These are phyloP conservation scores for Pseudomyrmex gracilis DNA, from an alignment of 1,140 invertebrate species.

Conservation along the genomic window DNA sequence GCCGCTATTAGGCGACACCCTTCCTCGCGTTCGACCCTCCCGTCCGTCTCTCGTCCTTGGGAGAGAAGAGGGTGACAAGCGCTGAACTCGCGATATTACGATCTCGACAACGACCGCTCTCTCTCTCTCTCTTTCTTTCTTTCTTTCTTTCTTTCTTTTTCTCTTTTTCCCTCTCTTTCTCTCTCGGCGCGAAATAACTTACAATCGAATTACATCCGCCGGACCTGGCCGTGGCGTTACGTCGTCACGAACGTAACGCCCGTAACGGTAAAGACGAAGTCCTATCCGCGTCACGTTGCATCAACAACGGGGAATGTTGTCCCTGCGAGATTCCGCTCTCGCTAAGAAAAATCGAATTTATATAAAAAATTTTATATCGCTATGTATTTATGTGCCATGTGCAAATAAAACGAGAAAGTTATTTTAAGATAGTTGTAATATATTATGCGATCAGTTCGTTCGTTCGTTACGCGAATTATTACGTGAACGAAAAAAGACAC, in stretches of 20 bases:
- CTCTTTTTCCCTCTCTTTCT: constrained; percentile 37
- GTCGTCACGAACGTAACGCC: constrained; percentile 38
- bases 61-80: constrained; percentile 43
- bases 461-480: neutral
- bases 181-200: constrained; percentile 63
- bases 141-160: neutral
- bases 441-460: no score
- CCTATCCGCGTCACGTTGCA: constrained; percentile 30
- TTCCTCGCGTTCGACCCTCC: constrained; percentile 52
- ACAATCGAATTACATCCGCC: constrained; percentile 57
- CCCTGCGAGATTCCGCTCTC: constrained; percentile 5
- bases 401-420: no score
- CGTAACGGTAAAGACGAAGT: constrained; percentile 28
- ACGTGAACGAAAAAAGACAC: neutral
- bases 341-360: no score
- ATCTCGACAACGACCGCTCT: constrained; percentile 29
- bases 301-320: neutral
- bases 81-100: constrained; percentile 56
- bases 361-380: no score
- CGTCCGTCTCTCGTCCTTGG: constrained; percentile 30
- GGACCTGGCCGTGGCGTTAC: constrained; percentile 46
- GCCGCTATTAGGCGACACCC: constrained; percentile 80
- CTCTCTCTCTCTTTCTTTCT: constrained; percentile 6
- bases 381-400: no score
- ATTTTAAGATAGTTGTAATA: no score